These are phyloP conservation scores for Anoplolepis gracilipes DNA, from an alignment of 1,140 invertebrate species.

Conservation along the genomic window DNA sequence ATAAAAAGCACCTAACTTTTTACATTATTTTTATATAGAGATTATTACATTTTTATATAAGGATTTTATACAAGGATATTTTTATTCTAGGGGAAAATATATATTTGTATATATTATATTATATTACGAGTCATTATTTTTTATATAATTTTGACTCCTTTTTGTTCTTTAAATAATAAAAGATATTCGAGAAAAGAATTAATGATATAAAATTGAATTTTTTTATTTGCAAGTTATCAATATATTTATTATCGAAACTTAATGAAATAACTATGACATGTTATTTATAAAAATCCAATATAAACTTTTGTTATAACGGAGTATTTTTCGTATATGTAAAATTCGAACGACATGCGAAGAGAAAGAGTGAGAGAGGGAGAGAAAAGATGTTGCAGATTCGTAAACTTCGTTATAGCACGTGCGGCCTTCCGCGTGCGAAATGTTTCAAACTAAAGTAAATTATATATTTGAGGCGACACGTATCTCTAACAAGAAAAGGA, in stretches of 20 bases:
- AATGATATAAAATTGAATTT: background rate
- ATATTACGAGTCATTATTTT: no score
- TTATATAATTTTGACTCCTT: no score
- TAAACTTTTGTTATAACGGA: slow-evolving; percentile 39
- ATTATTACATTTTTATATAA: no score
- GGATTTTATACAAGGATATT: slow-evolving; percentile 12
- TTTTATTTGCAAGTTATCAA: background rate
- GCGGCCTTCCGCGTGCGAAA: background rate
- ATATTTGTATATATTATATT: background rate
- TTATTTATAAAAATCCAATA: background rate
- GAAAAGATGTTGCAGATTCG: slow-evolving; percentile 27
- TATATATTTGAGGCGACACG: slow-evolving; percentile 65
- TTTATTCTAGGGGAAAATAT: background rate
- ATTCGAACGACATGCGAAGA: background rate
- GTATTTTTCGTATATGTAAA: slow-evolving; percentile 42
- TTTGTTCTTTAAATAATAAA: no score
- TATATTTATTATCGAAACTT: background rate
- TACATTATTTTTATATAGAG: slow-evolving; percentile 6
- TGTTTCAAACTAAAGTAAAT: slow-evolving; percentile 69
- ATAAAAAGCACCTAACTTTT: background rate
- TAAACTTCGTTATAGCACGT: slow-evolving; percentile 22
- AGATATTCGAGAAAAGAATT: no score
- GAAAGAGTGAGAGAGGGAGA: no score
- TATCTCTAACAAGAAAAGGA: slow-evolving; percentile 64
- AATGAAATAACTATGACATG: background rate